phyloP scores from a whole-genome alignment of 1,140 invertebrate genomes.

The Conus betulinus region DNA sequence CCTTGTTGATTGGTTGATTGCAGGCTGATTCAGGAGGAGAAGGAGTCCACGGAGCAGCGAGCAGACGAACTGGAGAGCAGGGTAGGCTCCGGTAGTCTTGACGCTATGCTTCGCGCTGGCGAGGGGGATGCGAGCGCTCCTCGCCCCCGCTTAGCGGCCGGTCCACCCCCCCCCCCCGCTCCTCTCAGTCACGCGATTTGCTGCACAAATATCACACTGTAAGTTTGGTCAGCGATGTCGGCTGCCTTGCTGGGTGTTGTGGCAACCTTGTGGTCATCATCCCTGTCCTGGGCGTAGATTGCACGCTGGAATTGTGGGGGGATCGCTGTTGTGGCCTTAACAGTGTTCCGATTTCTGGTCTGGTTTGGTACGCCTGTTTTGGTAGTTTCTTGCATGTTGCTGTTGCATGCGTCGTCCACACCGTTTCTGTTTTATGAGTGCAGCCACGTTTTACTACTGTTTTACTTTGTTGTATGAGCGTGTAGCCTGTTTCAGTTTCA shows the following conservation, averaged over 20 bases:
- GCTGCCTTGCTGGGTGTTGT: too few species aligned
- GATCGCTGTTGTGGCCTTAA: background rate
- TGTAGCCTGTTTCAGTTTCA: too few species aligned
- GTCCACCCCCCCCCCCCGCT: constrained; percentile 81
- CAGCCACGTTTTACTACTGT: too few species aligned
- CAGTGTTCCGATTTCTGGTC: background rate
- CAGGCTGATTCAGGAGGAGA: constrained; percentile 97
- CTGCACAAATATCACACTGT: constrained; percentile 90
- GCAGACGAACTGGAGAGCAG: constrained; percentile 98
- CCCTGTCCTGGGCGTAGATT: too few species aligned
- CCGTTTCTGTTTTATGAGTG: too few species aligned
- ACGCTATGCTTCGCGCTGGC: constrained; percentile 69
- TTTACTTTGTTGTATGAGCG: too few species aligned
- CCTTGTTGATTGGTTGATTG: background rate
- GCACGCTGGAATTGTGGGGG: background rate
- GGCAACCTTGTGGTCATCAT: too few species aligned
- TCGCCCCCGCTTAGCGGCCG: constrained; percentile 87
- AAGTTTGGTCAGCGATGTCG: constrained; percentile 64
- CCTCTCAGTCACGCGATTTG: constrained; percentile 80
- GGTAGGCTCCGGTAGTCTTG: constrained; percentile 85
- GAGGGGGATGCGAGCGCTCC: constrained; percentile 71
- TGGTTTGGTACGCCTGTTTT: background rate
- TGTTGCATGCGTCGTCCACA: too few species aligned
- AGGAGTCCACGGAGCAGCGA: constrained; percentile 93
- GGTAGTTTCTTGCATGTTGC: background rate